These are phyloP conservation scores for Lepus townsendii DNA, from an alignment of 2,797 vertebrate species.

Conservation along the genomic window DNA sequence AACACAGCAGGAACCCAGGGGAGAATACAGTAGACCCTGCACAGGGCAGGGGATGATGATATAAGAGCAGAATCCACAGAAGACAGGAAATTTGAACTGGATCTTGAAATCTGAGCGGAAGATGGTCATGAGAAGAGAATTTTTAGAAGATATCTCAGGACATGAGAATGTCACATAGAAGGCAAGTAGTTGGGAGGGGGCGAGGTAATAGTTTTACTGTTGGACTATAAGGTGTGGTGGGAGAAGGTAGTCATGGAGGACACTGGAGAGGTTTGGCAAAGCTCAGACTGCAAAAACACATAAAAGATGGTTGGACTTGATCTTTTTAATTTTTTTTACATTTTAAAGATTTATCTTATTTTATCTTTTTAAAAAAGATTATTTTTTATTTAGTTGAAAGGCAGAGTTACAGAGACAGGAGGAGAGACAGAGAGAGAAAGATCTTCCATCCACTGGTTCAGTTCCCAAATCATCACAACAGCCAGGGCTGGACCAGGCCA, in stretches of 20 bases:
- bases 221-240: neutral
- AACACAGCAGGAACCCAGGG: neutral
- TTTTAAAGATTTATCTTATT: too few species aligned
- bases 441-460: too few species aligned
- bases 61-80: neutral
- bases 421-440: too few species aligned
- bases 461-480: too few species aligned
- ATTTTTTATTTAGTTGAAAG: too few species aligned
- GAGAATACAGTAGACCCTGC: neutral
- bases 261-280: neutral
- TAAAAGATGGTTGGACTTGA: neutral
- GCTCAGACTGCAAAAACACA: neutral
- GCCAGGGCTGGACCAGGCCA: too few species aligned
- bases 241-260: neutral
- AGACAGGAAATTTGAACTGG: neutral
- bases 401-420: too few species aligned
- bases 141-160: neutral
- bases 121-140: neutral
- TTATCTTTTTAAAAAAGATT: too few species aligned
- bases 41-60: neutral
- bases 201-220: neutral
- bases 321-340: too few species aligned
- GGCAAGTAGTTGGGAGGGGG: neutral
- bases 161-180: neutral
- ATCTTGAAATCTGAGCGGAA: conserved; percentile 35